Evolutionary conservation across 2,797 vertebrate genomes (phyloP).

Genomic region (Spea hammondii): DNA sequence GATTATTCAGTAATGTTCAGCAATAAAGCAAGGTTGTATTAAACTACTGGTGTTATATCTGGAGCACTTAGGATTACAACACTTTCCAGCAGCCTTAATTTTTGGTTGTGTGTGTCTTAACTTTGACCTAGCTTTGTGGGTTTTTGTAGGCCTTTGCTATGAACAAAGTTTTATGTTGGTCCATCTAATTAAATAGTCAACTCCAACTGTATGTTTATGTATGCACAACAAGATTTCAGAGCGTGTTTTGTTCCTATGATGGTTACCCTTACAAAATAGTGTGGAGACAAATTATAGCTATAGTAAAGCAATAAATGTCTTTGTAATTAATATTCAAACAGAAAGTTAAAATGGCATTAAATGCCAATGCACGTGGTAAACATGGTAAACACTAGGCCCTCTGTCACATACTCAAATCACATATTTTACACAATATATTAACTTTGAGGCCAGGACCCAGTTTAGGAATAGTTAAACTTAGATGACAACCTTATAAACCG

Average conservation of each 20-base stretch:
- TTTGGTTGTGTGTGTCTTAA: neutral
- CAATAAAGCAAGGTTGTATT: too few species aligned
- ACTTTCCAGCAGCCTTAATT: too few species aligned
- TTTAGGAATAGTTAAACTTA: too few species aligned
- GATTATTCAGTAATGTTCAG: too few species aligned
- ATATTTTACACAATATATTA: too few species aligned
- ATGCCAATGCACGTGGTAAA: too few species aligned
- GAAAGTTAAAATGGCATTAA: neutral
- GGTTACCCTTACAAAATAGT: conserved; percentile 9
- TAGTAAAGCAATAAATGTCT: neutral
- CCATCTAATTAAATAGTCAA: conserved; percentile 15
- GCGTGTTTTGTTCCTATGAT: conserved; percentile 15
- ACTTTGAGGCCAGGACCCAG: too few species aligned
- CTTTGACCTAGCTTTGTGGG: neutral
- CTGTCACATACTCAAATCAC: too few species aligned
- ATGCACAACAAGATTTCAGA: neutral
- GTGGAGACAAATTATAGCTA: neutral
- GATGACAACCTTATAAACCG: too few species aligned
- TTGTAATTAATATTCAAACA: neutral
- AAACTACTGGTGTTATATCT: too few species aligned
- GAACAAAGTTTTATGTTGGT: conserved; percentile 16
- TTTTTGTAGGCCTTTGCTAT: neutral
- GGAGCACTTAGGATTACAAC: too few species aligned
- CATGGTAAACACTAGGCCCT: too few species aligned
- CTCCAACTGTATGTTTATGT: conserved; percentile 12